Evolutionary conservation across 1,140 invertebrate species (phyloP).

Genomic region (Drosophila littoralis): DNA sequence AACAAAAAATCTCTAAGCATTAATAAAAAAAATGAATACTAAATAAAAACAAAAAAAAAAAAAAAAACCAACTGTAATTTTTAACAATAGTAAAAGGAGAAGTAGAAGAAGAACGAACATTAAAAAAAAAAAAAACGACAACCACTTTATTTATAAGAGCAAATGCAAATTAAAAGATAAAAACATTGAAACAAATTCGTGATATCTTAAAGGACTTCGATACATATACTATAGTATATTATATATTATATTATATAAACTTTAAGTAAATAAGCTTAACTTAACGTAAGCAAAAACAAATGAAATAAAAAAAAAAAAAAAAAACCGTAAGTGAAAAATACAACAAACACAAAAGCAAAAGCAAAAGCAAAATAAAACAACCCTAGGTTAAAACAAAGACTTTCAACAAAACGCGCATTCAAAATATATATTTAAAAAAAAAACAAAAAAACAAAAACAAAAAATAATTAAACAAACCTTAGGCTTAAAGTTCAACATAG

Average conservation of each 20-base stretch:
- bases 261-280: conserved; percentile 73
- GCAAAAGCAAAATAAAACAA: conserved; percentile 64
- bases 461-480: conserved; percentile 53
- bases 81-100: conserved; percentile 65
- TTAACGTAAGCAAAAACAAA: conserved; percentile 66
- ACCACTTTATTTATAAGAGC: conserved; percentile 79
- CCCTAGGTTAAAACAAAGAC: conserved; percentile 81
- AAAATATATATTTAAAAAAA: conserved; percentile 66
- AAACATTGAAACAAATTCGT: conserved; percentile 85
- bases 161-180: conserved; percentile 84
- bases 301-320: conserved; percentile 47
- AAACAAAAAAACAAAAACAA: conserved; percentile 36
- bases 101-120: conserved; percentile 50
- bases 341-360: conserved; percentile 27
- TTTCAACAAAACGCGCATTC: conserved; percentile 77
- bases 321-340: conserved; percentile 56
- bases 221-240: conserved; percentile 85
- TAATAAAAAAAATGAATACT: conserved; percentile 46
- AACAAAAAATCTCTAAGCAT: conserved; percentile 71
- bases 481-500: conserved; percentile 74
- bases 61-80: conserved; percentile 67
- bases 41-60: conserved; percentile 62
- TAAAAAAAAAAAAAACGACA: conserved; percentile 55
- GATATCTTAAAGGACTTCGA: conserved; percentile 85
- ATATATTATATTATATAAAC: conserved; percentile 83